A percentile compares a stretch with the other conserved stretches of the same genome.
Conservation (phyloP, 2,888 invertebrate species). For the Nomada flava region DNA sequence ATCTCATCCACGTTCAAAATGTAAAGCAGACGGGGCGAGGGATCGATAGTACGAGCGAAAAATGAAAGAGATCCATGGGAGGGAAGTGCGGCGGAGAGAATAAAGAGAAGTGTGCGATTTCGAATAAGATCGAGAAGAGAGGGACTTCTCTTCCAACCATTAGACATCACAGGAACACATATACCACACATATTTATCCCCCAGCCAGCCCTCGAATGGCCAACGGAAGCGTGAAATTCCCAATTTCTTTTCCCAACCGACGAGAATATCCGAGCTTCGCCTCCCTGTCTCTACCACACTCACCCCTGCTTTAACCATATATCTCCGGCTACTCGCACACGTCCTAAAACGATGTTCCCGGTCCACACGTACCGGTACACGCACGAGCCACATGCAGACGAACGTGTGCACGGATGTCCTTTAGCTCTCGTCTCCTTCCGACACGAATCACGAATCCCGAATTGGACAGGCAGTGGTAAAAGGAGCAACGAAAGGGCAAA, state of each 20-base stretch:
- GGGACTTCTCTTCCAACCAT: constrained; percentile 66
- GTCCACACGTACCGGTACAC: neutral
- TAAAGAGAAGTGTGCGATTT: constrained; percentile 51
- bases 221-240: constrained; percentile 83
- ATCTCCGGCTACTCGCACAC: constrained; percentile 5
- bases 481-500: constrained; percentile 60
- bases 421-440: constrained; percentile 56
- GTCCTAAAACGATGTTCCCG: neutral
- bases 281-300: constrained; percentile 44
- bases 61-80: constrained; percentile 34
- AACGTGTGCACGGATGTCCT: constrained; percentile 27
- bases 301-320: constrained; percentile 26
- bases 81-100: constrained; percentile 4
- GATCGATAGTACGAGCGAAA: constrained; percentile 25
- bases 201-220: constrained; percentile 71
- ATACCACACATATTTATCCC: constrained; percentile 66
- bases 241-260: constrained; percentile 80
- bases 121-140: constrained; percentile 67
- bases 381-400: neutral
- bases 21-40: neutral
- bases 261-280: constrained; percentile 70
- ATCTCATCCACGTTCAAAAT: neutral
- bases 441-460: constrained; percentile 71
- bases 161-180: constrained; percentile 61
- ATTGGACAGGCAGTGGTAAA: constrained; percentile 65